These are phyloP conservation scores for Catocala fraxini DNA, from an alignment of 2,888 invertebrate species.

Conservation along the genomic window DNA sequence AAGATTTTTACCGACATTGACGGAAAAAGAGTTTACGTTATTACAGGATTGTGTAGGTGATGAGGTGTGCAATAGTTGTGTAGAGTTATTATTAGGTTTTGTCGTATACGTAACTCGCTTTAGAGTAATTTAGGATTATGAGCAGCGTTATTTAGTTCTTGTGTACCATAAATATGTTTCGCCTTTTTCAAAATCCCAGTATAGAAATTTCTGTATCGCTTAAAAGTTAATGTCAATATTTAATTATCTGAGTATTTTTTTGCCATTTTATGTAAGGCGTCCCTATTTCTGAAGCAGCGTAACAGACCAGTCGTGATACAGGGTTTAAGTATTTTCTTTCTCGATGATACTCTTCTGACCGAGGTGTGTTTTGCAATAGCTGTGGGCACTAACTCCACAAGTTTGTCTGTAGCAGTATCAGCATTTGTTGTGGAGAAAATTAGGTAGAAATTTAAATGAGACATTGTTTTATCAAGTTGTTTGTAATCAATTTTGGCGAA, in stretches of 20 bases:
- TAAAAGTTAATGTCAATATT: conserved; percentile 1
- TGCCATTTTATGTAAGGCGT: too few species aligned
- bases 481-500: not conserved
- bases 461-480: conserved; percentile 3
- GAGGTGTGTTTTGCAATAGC: not conserved
- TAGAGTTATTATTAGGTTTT: not conserved
- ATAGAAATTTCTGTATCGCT: too few species aligned
- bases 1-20: not conserved
- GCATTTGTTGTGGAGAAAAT: not conserved
- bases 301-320: not conserved
- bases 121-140: not conserved
- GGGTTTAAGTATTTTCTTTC: conserved; percentile 5
- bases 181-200: not conserved
- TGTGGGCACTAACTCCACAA: not conserved
- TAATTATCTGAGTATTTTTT: not conserved
- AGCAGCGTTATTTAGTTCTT: not conserved
- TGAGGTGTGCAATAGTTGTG: not conserved
- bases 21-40: too few species aligned
- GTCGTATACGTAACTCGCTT: conserved; percentile 5
- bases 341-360: not conserved
- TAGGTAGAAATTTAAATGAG: not conserved
- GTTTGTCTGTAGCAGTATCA: not conserved
- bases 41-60: not conserved
- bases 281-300: conserved; percentile 5
- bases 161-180: not conserved